Base-by-base conservation (phyloP, 2,888 invertebrate species). In the Limenitis camilla region DNA sequence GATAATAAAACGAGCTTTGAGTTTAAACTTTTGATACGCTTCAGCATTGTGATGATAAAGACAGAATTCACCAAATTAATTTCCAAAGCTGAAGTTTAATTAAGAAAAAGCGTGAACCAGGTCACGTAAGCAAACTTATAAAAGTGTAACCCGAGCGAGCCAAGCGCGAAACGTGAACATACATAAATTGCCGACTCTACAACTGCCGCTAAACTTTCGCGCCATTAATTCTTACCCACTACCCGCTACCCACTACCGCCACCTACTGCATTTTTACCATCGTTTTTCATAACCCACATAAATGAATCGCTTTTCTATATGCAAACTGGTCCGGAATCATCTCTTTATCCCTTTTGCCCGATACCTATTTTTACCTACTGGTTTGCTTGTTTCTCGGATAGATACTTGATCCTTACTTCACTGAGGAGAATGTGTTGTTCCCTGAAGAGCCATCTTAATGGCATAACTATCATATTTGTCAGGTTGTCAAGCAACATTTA, bases 201-300 rank as follows among this genome's bases (percentile, higher is more conserved):
- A 69, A 51, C 52, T 53, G 60, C 69, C 70, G 66, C 73, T 69
- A 72, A 78, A 79, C 76, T 81, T 78, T 78, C 83, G 78, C 83
- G 70, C 81, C 83, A 85, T 85, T 85, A 83, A 84, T 79, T 83
- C 81, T 77, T 78, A 71, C 73, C 62, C 66, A 19, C 19, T 19
- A 19, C 43, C 32, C 19, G 19, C 19, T 19, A 19, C 19, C 19
- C 19, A 19, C 19, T 19, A 19, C 19, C 76, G 71, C 77, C 76
- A 75, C 71, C 77, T 78, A 73, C 74, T 82, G 82, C 81, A 81
- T 76, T 83, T 81, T 79, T 64, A 64, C 65, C 62, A 64, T 62
- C 63, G 61, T 61, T 59, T 61, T 59, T 62, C 62, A 66, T 64
- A 61, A 59, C 61, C 59, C 58, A 65, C 19, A 36, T 10, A 67